Percentiles rank a stretch among this genome's conserved stretches.
phyloP scores from a whole-genome alignment of 2,113 vertebrate species.

The Cynoglossus semilaevis region DNA sequence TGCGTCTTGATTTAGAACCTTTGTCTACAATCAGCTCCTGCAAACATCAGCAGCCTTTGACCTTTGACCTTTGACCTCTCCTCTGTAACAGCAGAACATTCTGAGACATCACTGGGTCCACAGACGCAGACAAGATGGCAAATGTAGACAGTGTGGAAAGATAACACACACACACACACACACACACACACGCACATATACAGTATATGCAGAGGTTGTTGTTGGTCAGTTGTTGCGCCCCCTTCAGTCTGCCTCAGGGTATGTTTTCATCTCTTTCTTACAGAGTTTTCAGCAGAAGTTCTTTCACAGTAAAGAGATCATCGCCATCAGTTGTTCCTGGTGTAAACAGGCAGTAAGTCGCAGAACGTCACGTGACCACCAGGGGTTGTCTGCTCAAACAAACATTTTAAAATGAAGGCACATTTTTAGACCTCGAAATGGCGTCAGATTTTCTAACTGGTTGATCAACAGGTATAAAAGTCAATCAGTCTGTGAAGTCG shows the following conservation, averaged over 20 bases:
- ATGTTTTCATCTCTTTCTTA: constrained; percentile 18
- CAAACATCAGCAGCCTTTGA: too few relatives aligned
- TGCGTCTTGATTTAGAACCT: too few relatives aligned
- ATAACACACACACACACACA: constrained; percentile 64
- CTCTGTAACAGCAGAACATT: constrained; percentile 78
- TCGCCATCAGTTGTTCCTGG: constrained; percentile 99
- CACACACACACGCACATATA: constrained; percentile 14
- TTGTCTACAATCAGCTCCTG: too few relatives aligned
- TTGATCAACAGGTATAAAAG: too few relatives aligned
- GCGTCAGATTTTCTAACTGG: too few relatives aligned
- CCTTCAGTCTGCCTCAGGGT: not conserved
- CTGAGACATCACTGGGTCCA: constrained; percentile 98
- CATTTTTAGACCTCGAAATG: too few relatives aligned
- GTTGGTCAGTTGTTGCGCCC: not conserved
- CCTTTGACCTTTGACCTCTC: not conserved
- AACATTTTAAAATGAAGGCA: too few relatives aligned
- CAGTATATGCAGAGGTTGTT: not conserved
- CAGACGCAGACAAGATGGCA: constrained; percentile 92
- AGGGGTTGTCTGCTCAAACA: too few relatives aligned
- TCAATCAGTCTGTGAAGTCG: too few relatives aligned
- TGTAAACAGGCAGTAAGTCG: constrained; percentile 96
- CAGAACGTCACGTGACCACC: too few relatives aligned
- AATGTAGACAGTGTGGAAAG: constrained; percentile 97
- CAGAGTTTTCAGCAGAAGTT: constrained; percentile 99
- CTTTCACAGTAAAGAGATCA: constrained; percentile 98